These are phyloP conservation scores for Ptiloglossa arizonensis DNA, from an alignment of 1,140 invertebrate species.

Conservation along the genomic window DNA sequence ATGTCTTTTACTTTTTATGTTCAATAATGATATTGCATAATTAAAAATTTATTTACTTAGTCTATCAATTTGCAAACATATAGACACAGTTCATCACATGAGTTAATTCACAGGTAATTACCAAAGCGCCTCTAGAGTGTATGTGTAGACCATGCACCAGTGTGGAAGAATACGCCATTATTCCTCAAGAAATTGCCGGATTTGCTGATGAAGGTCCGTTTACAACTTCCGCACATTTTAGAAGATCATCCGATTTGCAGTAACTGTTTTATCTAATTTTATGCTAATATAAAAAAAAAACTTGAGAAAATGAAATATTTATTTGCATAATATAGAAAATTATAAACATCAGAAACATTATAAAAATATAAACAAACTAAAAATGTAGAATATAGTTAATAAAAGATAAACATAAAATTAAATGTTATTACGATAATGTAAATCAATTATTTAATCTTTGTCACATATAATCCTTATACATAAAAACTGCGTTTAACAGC, in stretches of 20 bases:
- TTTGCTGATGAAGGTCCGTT: conserved; percentile 91
- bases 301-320: not conserved
- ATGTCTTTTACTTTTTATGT: not conserved
- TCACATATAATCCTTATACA: not conserved
- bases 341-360: not conserved
- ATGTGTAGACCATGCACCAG: conserved; percentile 96
- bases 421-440: not conserved
- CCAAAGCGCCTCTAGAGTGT: conserved; percentile 94
- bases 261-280: conserved; percentile 1
- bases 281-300: not conserved
- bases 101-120: conserved; percentile 86
- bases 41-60: not conserved
- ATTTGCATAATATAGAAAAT: not conserved
- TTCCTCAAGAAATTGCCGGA: conserved; percentile 94
- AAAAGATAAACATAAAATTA: not conserved
- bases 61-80: not conserved
- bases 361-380: conserved; percentile 12
- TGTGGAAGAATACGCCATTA: conserved; percentile 92
- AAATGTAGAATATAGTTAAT: conserved; percentile 3
- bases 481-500: not conserved
- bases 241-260: conserved; percentile 80
- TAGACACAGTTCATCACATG: not conserved
- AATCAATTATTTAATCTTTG: not conserved
- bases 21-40: not conserved
- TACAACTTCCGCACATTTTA: conserved; percentile 86